Conservation (phyloP, 2,888 invertebrate species). For the Napeogenes sylphis region DNA sequence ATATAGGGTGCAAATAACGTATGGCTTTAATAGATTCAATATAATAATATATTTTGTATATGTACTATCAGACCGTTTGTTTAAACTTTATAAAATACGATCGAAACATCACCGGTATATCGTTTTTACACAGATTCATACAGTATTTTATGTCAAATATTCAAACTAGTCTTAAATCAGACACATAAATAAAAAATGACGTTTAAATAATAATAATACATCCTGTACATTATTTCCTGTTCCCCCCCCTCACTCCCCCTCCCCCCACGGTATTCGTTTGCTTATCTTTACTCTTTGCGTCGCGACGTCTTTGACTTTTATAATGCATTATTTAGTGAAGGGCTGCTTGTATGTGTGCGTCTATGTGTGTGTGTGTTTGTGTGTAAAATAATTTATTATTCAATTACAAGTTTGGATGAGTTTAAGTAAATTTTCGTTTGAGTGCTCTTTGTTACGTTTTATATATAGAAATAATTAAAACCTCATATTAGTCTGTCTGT, state of each 20-base stretch:
- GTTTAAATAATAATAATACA: slow-evolving; percentile 25
- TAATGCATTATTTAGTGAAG: slow-evolving; percentile 52
- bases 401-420: slow-evolving; percentile 7
- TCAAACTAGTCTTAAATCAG: too few species aligned
- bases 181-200: too few species aligned
- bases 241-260: slow-evolving; percentile 12
- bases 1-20: slow-evolving; percentile 73
- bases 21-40: slow-evolving; percentile 33
- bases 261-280: slow-evolving; percentile 49
- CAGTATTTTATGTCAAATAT: too few species aligned
- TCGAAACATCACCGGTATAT: too few species aligned
- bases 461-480: too few species aligned
- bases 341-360: slow-evolving; percentile 20
- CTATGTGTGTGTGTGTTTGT: background rate
- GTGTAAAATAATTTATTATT: slow-evolving; percentile 7
- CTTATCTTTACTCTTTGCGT: slow-evolving; percentile 62
- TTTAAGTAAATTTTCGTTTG: slow-evolving; percentile 1
- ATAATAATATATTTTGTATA: slow-evolving; percentile 3
- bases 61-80: too few species aligned
- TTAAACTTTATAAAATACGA: slow-evolving; percentile 1
- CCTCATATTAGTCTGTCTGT: too few species aligned
- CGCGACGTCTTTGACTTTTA: slow-evolving; percentile 49
- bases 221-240: slow-evolving; percentile 39
- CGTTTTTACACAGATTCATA: too few species aligned
- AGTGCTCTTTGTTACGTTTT: slow-evolving; percentile 2